phyloP scores from a whole-genome alignment of 2,113 vertebrate genomes.

The Chlorodrepanis virens region DNA sequence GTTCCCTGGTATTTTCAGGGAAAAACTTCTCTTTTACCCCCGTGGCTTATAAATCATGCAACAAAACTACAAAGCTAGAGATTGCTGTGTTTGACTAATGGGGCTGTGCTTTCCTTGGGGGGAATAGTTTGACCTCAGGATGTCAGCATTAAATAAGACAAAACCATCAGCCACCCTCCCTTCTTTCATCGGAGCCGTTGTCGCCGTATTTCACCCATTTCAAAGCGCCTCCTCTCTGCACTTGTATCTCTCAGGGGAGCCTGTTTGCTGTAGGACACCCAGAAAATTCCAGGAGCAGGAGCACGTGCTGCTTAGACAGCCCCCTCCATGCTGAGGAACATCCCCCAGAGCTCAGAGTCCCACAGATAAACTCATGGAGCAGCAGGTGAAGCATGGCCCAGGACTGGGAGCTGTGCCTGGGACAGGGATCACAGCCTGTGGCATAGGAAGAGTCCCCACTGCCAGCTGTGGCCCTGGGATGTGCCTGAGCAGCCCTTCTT shows the following conservation, averaged over 20 bases:
- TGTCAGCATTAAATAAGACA: slow-evolving; percentile 66
- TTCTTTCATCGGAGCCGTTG: neutral
- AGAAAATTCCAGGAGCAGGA: neutral
- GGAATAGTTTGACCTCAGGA: slow-evolving; percentile 52
- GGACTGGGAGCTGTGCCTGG: neutral
- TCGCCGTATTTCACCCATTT: neutral
- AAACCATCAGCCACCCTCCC: neutral
- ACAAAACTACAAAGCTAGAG: slow-evolving; percentile 41
- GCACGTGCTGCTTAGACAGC: neutral
- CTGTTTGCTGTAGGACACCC: neutral
- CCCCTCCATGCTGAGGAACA: rapidly evolving
- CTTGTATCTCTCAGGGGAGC: neutral
- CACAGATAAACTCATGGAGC: rapidly evolving
- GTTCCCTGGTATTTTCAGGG: neutral
- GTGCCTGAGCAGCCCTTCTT: neutral
- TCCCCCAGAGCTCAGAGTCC: neutral
- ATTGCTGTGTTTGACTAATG: slow-evolving; percentile 40
- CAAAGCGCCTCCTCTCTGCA: neutral
- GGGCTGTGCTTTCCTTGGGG: slow-evolving; percentile 20
- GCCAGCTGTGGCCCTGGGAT: neutral
- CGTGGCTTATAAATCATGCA: slow-evolving; percentile 47
- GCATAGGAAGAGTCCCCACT: neutral
- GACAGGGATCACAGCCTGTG: neutral
- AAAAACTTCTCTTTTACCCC: neutral
- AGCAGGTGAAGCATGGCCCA: rapidly evolving